Evolutionary conservation across 1,140 invertebrate genomes (phyloP), one percentile per base, ranked within the genome.

Genomic region (Pseudomyrmex cubaensis): DNA sequence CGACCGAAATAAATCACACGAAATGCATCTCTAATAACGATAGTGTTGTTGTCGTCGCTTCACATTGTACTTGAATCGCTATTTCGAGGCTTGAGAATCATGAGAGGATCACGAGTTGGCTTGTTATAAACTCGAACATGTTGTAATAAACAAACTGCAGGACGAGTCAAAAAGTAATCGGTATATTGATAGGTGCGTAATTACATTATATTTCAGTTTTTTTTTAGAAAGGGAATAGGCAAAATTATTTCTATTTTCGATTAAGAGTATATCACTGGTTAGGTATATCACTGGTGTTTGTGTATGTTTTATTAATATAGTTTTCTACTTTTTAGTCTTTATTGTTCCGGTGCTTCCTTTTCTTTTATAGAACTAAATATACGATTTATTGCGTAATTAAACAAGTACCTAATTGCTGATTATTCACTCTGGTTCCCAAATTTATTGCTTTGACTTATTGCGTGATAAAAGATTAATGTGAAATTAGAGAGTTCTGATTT

Each of bases 1-100:
- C 44, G 54, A 80, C 52, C 66, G 44, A 80, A 61, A 82, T 70
- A 82, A 82, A 82, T 82, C 48, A 17, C 48, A 59, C 10, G 20
- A 72, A 75, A 76, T 76, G 57, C 59, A 76, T 76, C 50, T 35
- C 12, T 69, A 82, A 74, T 67, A 52, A 69, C 75, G 25, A 69
- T 52, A 17, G 20, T 17, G 13, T 67, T 1, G 12, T 56, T 15
- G 22, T 15, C 59, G 22, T 15, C 59, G 73, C n/a, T 12, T 44
- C 50, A 22, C 48, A 17, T 66, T 56, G 74, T 44, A 67, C 0
- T 20, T 20, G 20, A 20, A 0, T 0, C 20, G 20, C 20, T 20
- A 20, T 20, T 56, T 77, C 52, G 75, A 76, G 61, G 25, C 2
- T 50, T 67, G 59, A 64, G 25, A 2, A 8, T 25, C 62, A 61